Evolutionary conservation across 2,888 invertebrate genomes (phyloP).

Genomic region (Tryphoninae sp.): DNA sequence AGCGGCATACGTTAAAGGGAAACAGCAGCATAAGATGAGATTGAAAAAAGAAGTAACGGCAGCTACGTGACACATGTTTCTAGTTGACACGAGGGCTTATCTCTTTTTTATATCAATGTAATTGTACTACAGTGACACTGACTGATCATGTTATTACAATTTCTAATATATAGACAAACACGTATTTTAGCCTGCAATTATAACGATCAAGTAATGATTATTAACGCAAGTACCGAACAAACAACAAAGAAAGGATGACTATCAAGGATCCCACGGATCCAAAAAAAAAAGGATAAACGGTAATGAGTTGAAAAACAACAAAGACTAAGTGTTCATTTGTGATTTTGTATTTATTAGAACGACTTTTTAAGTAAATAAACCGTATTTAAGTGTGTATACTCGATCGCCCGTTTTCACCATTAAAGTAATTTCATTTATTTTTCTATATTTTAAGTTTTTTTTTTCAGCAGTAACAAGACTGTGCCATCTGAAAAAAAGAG

Average conservation of each 20-base stretch:
- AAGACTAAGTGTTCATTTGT: constrained; percentile 81
- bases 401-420: constrained; percentile 32
- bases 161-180: constrained; percentile 71
- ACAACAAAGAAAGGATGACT: constrained; percentile 42
- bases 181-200: constrained; percentile 77
- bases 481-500: constrained; percentile 7
- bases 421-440: constrained; percentile 8
- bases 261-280: constrained; percentile 59
- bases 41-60: constrained; percentile 64
- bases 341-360: constrained; percentile 81
- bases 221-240: constrained; percentile 59
- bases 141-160: constrained; percentile 76
- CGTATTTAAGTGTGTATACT: constrained; percentile 80
- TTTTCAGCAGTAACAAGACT: constrained; percentile 1
- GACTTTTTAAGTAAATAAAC: constrained; percentile 74
- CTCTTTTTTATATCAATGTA: constrained; percentile 75
- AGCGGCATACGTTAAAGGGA: constrained; percentile 20
- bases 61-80: constrained; percentile 70
- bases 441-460: background rate
- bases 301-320: constrained; percentile 79
- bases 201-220: constrained; percentile 76
- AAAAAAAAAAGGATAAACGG: constrained; percentile 70
- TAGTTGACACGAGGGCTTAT: constrained; percentile 75
- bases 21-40: constrained; percentile 48
- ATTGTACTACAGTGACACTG: constrained; percentile 74